A percentile compares a stretch with the other conserved stretches of the same genome.
Evolutionary conservation across 2,797 vertebrate genomes (phyloP).

Genomic region (Tympanoctomys barrerae): DNA sequence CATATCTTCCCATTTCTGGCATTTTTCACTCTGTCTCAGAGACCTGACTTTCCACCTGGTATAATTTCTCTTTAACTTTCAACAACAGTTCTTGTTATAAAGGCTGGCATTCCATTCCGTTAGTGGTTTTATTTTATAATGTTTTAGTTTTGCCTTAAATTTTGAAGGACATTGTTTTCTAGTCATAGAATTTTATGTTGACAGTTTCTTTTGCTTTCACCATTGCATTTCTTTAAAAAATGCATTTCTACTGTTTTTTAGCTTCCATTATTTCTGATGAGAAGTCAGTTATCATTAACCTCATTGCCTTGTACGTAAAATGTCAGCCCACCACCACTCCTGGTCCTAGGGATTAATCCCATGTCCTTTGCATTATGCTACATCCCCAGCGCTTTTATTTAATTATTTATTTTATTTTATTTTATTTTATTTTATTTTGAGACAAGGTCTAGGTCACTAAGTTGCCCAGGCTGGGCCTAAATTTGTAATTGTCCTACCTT

Average conservation of each 20-base stretch:
- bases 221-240: background rate
- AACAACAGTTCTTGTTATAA: background rate
- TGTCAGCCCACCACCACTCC: background rate
- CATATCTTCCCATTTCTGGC: background rate
- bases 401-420: too few relatives aligned
- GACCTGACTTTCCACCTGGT: background rate
- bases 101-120: background rate
- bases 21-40: background rate
- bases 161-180: background rate
- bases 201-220: background rate
- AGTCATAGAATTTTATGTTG: background rate
- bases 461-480: background rate
- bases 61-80: background rate
- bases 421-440: background rate
- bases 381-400: background rate
- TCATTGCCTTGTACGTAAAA: background rate
- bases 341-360: background rate
- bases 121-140: background rate
- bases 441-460: background rate
- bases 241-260: background rate
- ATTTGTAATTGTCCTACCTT: background rate
- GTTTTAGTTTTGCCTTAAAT: constrained; percentile 15
- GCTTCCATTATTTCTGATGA: background rate
- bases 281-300: background rate
- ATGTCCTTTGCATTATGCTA: background rate